Evolutionary conservation across 2,888 invertebrate species (phyloP).

Genomic region (Ectobius pallidus): DNA sequence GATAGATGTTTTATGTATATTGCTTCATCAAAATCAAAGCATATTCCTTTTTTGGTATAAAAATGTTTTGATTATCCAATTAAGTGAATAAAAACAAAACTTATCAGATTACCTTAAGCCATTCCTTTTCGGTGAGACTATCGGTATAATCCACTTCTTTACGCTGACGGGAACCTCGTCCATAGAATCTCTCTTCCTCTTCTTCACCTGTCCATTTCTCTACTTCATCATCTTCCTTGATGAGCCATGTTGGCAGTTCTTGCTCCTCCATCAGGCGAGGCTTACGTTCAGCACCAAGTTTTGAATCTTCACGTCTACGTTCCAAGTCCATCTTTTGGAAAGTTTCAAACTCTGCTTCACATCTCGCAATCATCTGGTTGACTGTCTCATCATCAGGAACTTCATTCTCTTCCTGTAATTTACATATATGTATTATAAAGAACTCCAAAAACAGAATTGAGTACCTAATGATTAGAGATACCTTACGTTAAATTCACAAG

Average conservation of each 20-base stretch:
- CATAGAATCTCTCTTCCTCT: constrained; percentile 60
- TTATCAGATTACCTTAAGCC: constrained; percentile 55
- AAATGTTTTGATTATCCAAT: no score
- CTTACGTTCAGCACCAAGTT: constrained; percentile 54
- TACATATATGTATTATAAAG: no score
- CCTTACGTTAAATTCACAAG: background rate
- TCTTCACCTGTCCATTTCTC: constrained; percentile 48
- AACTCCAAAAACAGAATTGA: background rate
- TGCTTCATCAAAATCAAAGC: no score
- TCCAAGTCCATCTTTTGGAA: constrained; percentile 65
- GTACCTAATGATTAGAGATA: no score
- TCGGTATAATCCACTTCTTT: constrained; percentile 67
- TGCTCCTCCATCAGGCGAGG: constrained; percentile 64
- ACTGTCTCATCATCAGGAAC: constrained; percentile 70
- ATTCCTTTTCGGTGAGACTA: constrained; percentile 65
- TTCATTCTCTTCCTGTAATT: constrained; percentile 63
- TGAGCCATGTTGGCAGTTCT: constrained; percentile 64
- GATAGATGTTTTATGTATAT: no score
- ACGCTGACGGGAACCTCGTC: constrained; percentile 59
- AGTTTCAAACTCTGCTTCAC: constrained; percentile 64
- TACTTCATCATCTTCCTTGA: constrained; percentile 49
- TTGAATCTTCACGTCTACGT: constrained; percentile 56
- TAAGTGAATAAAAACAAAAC: no score
- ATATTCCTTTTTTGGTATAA: no score
- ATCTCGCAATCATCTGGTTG: constrained; percentile 68